phyloP scores from a whole-genome alignment of 2,797 vertebrate species.

The Furcifer pardalis region DNA sequence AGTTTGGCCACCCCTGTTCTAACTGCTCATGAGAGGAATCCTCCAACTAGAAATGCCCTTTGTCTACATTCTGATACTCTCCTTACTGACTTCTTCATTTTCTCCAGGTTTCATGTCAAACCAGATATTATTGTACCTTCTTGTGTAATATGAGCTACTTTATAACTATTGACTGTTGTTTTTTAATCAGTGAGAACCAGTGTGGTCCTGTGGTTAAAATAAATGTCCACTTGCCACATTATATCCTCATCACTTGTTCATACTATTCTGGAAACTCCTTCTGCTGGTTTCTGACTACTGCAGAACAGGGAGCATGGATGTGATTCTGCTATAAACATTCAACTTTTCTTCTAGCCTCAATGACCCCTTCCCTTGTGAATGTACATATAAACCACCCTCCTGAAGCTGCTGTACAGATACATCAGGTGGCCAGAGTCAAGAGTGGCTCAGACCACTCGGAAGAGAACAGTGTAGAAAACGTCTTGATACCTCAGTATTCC shows the following conservation, averaged over 20 bases:
- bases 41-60: background rate
- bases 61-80: background rate
- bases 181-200: background rate
- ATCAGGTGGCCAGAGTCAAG: constrained; percentile 92
- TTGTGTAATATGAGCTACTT: background rate
- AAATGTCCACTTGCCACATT: background rate
- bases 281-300: background rate
- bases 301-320: background rate
- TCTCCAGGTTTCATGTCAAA: background rate
- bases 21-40: background rate
- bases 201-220: background rate
- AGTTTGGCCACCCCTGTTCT: no score
- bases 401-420: constrained; percentile 89
- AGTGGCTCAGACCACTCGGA: constrained; percentile 67
- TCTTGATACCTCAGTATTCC: constrained; percentile 78
- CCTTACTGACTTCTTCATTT: background rate
- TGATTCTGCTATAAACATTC: background rate
- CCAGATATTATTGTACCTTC: background rate
- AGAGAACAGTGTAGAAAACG: constrained; percentile 77
- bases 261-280: background rate
- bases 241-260: background rate
- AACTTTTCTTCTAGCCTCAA: constrained; percentile 80
- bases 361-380: constrained; percentile 92
- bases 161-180: background rate
- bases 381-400: constrained; percentile 93